Percentiles rank a stretch among this genome's conserved stretches.
These are phyloP conservation scores for Caranx melampygus DNA, from an alignment of 2,113 vertebrate species.

Conservation along the genomic window DNA sequence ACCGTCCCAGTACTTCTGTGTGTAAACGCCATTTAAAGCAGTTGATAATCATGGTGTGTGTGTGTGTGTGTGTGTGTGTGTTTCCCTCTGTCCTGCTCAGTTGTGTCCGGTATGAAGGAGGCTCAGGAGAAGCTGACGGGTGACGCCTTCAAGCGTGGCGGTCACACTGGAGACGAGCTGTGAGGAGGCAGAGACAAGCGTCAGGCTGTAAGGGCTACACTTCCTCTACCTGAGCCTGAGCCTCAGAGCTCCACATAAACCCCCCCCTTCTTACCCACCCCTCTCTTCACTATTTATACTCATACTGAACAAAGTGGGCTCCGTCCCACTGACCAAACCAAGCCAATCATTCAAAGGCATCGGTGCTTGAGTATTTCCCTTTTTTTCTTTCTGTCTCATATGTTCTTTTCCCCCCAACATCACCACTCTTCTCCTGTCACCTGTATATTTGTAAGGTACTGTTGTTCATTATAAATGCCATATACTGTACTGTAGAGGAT, in stretches of 20 bases:
- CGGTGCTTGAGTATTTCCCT: constrained; percentile 53
- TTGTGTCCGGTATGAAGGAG: constrained; percentile 94
- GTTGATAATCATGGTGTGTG: not conserved
- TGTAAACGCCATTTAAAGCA: too few species aligned
- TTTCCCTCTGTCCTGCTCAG: constrained; percentile 70
- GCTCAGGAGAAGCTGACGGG: constrained; percentile 96
- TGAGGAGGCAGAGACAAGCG: constrained; percentile 73
- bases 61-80: not conserved
- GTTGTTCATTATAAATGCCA: constrained; percentile 52
- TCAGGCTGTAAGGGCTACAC: constrained; percentile 69
- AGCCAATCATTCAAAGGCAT: constrained; percentile 21
- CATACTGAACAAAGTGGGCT: not conserved
- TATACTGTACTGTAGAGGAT: constrained; percentile 69
- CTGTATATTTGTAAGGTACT: constrained; percentile 31
- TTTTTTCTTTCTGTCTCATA: not conserved
- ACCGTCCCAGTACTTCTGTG: too few species aligned
- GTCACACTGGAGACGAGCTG: constrained; percentile 91
- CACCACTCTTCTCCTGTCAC: not conserved
- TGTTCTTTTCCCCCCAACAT: not conserved
- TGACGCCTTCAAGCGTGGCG: constrained; percentile 86
- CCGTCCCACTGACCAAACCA: constrained; percentile 11
- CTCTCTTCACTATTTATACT: constrained; percentile 11
- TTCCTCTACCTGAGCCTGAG: constrained; percentile 49
- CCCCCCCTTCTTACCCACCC: not conserved
- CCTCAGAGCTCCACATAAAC: not conserved